Conservation (phyloP, 2,888 invertebrate genomes). For the Drosophila paramelanica region DNA sequence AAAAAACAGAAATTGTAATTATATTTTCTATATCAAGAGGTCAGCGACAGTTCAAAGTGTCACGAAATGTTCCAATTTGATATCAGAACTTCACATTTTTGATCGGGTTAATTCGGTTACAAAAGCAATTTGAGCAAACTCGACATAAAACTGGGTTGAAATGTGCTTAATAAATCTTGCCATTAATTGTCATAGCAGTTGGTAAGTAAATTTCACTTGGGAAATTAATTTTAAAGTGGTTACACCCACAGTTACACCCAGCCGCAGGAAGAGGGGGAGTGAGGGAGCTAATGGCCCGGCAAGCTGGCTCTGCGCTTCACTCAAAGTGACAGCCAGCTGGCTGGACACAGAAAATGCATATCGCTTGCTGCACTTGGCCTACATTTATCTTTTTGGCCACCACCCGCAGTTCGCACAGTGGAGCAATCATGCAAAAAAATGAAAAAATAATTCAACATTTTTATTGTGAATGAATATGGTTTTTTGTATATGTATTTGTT, state of each 20-base stretch:
- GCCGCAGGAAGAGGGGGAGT: background rate
- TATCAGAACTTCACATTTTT: conserved; percentile 21
- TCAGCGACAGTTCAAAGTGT: conserved; percentile 57
- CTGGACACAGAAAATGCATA: conserved; percentile 46
- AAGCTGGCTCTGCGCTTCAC: conserved; percentile 59
- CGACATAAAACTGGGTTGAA: conserved; percentile 22
- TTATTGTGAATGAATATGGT: too few relatives aligned
- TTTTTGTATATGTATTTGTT: too few relatives aligned
- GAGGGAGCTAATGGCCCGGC: conserved; percentile 60
- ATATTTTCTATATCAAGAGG: conserved; percentile 18
- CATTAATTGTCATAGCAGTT: conserved; percentile 30
- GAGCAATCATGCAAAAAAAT: conserved; percentile 1
- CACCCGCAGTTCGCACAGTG: conserved; percentile 42
- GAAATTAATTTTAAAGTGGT: conserved; percentile 79
- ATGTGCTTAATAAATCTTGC: conserved; percentile 43
- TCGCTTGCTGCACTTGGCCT: conserved; percentile 66
- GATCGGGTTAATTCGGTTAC: conserved; percentile 53
- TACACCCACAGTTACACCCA: conserved; percentile 32
- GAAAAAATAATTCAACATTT: background rate
- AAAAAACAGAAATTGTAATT: conserved; percentile 21
- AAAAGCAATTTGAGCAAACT: background rate
- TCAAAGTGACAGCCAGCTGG: conserved; percentile 46
- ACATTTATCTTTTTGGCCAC: conserved; percentile 64
- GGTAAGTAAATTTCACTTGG: conserved; percentile 73
- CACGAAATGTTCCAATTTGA: conserved; percentile 47